Evolutionary conservation across 2,797 vertebrate genomes (phyloP).

Genomic region (Ambastaia sidthimunki): DNA sequence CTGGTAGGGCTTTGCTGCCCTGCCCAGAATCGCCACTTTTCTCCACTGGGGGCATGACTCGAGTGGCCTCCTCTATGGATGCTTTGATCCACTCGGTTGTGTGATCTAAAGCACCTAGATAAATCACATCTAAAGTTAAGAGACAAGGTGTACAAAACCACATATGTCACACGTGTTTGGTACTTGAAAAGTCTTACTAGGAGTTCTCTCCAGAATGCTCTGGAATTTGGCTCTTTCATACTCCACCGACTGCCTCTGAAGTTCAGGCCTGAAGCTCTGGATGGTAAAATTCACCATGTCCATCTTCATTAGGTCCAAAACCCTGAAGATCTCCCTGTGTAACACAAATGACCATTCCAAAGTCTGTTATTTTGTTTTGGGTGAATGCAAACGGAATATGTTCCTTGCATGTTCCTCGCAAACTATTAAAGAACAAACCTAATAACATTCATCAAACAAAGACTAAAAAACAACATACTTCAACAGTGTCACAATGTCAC

Average conservation of each 20-base stretch:
- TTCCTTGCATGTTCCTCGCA: background rate
- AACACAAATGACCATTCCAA: background rate
- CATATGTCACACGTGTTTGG: background rate
- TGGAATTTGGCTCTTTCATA: slow-evolving; percentile 79
- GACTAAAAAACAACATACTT: slow-evolving; percentile 69
- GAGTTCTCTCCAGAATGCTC: slow-evolving; percentile 74
- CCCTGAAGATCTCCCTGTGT: slow-evolving; percentile 78
- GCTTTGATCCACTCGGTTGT: slow-evolving; percentile 91
- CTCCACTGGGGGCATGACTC: slow-evolving; percentile 64
- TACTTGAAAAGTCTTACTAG: slow-evolving; percentile 68
- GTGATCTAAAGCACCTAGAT: slow-evolving; percentile 83
- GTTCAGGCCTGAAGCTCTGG: slow-evolving; percentile 67
- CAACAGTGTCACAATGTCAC: slow-evolving; percentile 82
- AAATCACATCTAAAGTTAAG: background rate
- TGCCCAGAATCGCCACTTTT: slow-evolving; percentile 69
- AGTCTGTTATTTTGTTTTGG: background rate
- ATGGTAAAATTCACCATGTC: slow-evolving; percentile 75
- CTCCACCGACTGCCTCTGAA: slow-evolving; percentile 72
- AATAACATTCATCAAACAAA: background rate
- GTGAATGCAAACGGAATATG: background rate
- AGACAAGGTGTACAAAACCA: background rate
- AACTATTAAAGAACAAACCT: background rate
- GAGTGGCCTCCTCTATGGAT: slow-evolving; percentile 81
- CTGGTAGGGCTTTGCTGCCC: slow-evolving; percentile 72
- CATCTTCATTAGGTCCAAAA: slow-evolving; percentile 78